phyloP scores from a whole-genome alignment of 2,113 vertebrate species.

The Boulengeromyrus knoepffleri region DNA sequence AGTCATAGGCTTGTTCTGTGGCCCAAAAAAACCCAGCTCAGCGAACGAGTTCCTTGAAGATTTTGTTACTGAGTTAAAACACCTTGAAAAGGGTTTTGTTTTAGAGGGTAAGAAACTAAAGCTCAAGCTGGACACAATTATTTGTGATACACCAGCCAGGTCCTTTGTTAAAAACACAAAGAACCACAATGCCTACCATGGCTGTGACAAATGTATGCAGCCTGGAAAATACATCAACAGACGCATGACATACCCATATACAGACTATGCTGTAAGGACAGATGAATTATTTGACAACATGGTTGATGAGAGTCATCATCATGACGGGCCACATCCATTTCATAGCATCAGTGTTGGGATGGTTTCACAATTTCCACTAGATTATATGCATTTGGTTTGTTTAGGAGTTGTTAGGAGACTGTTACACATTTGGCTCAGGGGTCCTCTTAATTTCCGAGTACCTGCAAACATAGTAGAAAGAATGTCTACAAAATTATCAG shows the following conservation, averaged over 20 bases:
- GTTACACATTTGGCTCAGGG: too few species aligned
- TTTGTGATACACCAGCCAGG: constrained; percentile 24
- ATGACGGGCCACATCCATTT: constrained; percentile 16
- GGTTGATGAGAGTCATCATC: constrained; percentile 18
- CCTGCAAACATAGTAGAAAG: too few species aligned
- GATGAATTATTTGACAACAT: constrained; percentile 23
- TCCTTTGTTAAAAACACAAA: constrained; percentile 30
- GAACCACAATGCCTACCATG: constrained; percentile 23
- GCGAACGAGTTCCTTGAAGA: too few species aligned
- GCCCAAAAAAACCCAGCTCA: neutral
- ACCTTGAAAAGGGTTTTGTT: too few species aligned
- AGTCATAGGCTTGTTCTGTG: constrained; percentile 24
- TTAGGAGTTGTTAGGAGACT: too few species aligned
- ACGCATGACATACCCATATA: constrained; percentile 21
- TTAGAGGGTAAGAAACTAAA: too few species aligned
- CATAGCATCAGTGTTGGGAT: neutral
- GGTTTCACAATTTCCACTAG: too few species aligned
- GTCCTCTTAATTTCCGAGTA: too few species aligned
- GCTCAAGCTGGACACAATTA: constrained; percentile 12
- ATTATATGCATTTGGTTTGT: too few species aligned
- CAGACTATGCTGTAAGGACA: constrained; percentile 24
- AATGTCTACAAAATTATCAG: too few species aligned
- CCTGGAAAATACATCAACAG: constrained; percentile 18
- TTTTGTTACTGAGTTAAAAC: too few species aligned
- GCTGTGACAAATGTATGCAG: constrained; percentile 27